phyloP scores from a whole-genome alignment of 2,888 invertebrate species.

The Drosophila meridionalis region DNA sequence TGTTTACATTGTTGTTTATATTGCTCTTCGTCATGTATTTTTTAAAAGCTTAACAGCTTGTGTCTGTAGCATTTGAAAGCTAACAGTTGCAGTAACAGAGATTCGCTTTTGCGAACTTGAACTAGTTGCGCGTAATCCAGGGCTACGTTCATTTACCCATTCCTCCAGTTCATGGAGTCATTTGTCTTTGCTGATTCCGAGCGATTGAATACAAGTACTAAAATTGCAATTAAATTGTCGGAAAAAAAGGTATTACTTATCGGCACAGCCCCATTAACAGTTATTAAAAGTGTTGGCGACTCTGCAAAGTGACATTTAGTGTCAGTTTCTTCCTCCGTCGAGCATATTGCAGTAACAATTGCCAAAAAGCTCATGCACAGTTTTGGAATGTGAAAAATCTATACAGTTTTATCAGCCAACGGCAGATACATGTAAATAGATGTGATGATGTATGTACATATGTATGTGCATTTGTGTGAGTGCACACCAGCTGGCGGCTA shows the following conservation, averaged over 20 bases:
- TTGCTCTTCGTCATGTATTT: not conserved
- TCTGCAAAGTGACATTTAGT: not conserved
- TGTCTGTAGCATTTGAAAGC: not conserved
- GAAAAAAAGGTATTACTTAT: conserved; percentile 43
- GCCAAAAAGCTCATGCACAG: conserved; percentile 15
- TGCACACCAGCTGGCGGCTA: conserved; percentile 49
- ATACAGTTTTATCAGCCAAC: conserved; percentile 68
- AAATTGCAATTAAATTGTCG: conserved; percentile 47
- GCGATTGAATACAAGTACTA: conserved; percentile 17
- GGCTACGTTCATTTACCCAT: conserved; percentile 3
- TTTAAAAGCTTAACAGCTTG: not conserved
- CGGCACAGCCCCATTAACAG: not conserved
- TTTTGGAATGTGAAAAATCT: conserved; percentile 67
- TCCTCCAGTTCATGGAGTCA: conserved; percentile 8
- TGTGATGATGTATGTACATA: conserved; percentile 10
- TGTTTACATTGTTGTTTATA: not conserved
- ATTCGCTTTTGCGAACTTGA: conserved; percentile 8
- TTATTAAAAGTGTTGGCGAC: not conserved
- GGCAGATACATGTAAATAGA: conserved; percentile 22
- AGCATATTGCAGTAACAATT: not conserved
- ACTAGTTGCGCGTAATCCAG: conserved; percentile 11
- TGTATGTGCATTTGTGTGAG: conserved; percentile 18
- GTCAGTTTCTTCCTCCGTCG: not conserved
- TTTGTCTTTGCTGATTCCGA: conserved; percentile 7
- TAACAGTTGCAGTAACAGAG: conserved; percentile 3